Conservation (phyloP, 2,888 invertebrate genomes). For the Epistrophe eligans region DNA sequence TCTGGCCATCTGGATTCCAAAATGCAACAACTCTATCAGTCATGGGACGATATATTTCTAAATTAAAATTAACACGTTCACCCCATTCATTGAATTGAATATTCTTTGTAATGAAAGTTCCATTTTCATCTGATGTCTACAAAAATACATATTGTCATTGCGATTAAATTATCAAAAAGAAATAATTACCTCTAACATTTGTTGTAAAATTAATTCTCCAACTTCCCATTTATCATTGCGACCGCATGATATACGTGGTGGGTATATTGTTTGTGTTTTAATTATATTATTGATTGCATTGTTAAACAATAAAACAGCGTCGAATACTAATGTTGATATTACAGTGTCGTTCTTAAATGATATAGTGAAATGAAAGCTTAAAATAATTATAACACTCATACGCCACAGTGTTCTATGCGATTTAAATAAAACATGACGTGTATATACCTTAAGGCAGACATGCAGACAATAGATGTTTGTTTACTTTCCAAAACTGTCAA, state of each 20-base stretch:
- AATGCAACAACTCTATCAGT: conserved; percentile 83
- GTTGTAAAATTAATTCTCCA: conserved; percentile 87
- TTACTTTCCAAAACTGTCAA: no score
- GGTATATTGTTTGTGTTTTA: conserved; percentile 78
- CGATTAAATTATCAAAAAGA: no score
- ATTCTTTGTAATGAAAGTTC: conserved; percentile 87
- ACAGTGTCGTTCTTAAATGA: conserved; percentile 85
- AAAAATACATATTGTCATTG: no score
- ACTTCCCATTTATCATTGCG: conserved; percentile 83
- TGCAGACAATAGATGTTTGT: no score
- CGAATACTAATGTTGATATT: conserved; percentile 94
- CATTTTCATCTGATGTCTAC: conserved; percentile 88
- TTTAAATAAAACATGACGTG: no score
- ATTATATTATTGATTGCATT: conserved; percentile 88
- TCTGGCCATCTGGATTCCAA: conserved; percentile 81
- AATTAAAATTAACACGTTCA: conserved; percentile 85
- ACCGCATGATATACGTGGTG: conserved; percentile 79
- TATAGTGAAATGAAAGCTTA: background rate
- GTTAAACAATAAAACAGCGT: conserved; percentile 96
- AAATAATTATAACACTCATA: background rate
- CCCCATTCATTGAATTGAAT: conserved; percentile 85
- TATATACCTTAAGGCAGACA: no score
- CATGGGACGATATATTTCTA: conserved; percentile 84
- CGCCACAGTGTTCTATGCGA: no score
- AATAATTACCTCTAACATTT: conserved; percentile 84